Conservation (phyloP, 2,113 vertebrate genomes). For the Chaetops frenatus region DNA sequence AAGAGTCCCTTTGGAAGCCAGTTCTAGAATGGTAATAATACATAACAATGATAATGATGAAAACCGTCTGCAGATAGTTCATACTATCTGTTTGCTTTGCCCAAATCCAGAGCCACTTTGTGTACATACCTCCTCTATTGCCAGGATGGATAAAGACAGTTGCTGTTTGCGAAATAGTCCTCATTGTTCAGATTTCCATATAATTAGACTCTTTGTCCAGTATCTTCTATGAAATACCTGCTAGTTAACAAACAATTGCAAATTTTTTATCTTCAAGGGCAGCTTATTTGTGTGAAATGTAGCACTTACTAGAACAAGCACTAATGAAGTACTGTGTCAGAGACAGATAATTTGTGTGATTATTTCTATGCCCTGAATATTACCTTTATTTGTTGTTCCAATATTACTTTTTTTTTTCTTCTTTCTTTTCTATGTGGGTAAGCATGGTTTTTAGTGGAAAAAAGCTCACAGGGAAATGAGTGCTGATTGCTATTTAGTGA, state of each 20-base stretch:
- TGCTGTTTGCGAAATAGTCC: accelerated
- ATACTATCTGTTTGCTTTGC: background rate
- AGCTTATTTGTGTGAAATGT: background rate
- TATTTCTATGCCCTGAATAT: background rate
- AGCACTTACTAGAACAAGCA: background rate
- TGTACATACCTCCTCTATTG: accelerated
- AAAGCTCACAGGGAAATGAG: background rate
- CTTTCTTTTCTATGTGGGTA: background rate
- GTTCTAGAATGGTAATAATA: background rate
- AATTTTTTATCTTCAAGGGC: background rate
- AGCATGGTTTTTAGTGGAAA: background rate
- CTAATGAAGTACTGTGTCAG: background rate
- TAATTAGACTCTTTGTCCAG: background rate
- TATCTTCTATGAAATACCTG: background rate
- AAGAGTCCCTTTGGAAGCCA: background rate
- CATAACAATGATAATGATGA: no score
- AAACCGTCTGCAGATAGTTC: background rate
- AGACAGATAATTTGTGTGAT: background rate
- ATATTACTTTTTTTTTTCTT: background rate
- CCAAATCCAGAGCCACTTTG: background rate
- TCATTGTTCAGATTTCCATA: background rate
- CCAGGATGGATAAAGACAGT: background rate
- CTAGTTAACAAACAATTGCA: background rate
- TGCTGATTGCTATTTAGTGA: background rate
- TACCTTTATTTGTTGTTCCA: background rate